Conservation (phyloP, 2,797 vertebrate species). For the Falco naumanni region DNA sequence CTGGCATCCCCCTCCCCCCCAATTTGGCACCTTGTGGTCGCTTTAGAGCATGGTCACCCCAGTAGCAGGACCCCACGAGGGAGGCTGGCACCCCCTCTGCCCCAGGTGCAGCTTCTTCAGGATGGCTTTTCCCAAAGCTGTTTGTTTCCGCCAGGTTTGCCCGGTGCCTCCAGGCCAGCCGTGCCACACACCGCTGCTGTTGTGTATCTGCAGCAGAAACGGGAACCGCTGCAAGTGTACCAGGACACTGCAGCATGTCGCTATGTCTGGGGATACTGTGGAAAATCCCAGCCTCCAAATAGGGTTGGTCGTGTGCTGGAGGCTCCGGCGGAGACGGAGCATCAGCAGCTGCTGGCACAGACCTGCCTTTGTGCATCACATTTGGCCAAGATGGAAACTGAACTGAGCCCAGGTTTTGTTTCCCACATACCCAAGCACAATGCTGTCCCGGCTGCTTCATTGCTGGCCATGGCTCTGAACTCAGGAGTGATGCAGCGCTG, state of each 20-base stretch:
- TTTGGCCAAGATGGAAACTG: slow-evolving; percentile 60
- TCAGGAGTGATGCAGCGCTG: fast-evolving
- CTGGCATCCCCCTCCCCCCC: neutral
- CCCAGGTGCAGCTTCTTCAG: fast-evolving
- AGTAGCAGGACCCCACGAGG: fast-evolving
- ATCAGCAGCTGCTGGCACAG: slow-evolving; percentile 65
- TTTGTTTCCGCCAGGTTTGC: neutral
- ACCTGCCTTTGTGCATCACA: slow-evolving; percentile 62
- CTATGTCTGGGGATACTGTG: slow-evolving; percentile 57
- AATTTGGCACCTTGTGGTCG: fast-evolving
- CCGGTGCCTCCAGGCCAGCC: neutral
- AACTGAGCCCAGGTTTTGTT: neutral
- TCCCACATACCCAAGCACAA: neutral
- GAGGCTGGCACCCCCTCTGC: neutral
- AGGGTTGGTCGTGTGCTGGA: slow-evolving; percentile 44
- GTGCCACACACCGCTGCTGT: neutral
- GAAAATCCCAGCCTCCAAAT: slow-evolving; percentile 59
- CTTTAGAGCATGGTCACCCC: neutral
- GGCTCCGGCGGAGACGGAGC: slow-evolving; percentile 36
- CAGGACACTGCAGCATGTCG: slow-evolving; percentile 67
- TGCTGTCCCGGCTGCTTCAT: neutral
- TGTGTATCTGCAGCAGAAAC: slow-evolving; percentile 32
- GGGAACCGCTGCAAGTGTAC: neutral
- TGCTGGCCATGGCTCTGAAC: fast-evolving
- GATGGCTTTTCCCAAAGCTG: neutral